phyloP scores from a whole-genome alignment of 2,797 vertebrate genomes.

The Chiroxiphia lanceolata region DNA sequence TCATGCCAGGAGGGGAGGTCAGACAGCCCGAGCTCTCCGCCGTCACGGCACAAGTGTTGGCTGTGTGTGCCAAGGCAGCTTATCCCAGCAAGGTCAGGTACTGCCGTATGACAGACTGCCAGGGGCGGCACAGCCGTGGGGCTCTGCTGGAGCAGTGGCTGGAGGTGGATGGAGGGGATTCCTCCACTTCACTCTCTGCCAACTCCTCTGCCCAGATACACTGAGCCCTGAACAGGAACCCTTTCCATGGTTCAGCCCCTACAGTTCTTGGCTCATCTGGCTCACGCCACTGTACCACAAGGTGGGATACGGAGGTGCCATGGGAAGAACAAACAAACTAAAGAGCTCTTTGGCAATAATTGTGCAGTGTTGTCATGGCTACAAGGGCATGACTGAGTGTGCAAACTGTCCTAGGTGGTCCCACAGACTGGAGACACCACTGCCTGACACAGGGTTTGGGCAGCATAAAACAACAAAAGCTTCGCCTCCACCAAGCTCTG shows the following conservation, averaged over 20 bases:
- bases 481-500: accelerated
- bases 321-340: accelerated
- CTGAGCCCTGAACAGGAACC: not conserved
- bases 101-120: not conserved
- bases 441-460: not conserved
- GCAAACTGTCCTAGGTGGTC: not conserved
- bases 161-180: not conserved
- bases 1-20: accelerated
- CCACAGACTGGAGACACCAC: accelerated
- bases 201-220: not conserved
- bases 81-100: accelerated
- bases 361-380: not conserved
- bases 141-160: not conserved
- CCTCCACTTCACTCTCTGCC: not conserved
- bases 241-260: accelerated
- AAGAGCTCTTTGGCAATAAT: not conserved
- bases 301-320: not conserved
- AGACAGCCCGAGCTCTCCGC: accelerated
- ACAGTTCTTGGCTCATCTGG: not conserved
- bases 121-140: not conserved
- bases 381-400: not conserved
- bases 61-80: accelerated
- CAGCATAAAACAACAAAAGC: accelerated
- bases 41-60: accelerated
- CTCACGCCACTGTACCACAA: accelerated